These are phyloP conservation scores for Shinisaurus crocodilurus DNA, from an alignment of 2,113 vertebrate species.

Conservation along the genomic window DNA sequence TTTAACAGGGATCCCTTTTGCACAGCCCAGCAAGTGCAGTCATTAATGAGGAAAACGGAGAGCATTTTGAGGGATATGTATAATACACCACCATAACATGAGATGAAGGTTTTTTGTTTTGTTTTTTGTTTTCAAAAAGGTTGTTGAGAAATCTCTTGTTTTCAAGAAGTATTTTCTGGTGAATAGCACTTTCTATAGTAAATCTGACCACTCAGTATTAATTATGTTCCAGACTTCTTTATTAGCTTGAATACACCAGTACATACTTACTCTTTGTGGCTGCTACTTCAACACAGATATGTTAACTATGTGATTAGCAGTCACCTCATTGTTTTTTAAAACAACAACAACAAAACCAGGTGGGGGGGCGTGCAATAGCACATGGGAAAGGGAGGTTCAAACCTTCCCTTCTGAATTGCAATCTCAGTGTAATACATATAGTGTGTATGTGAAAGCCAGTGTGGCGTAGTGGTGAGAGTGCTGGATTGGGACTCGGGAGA, in stretches of 20 bases:
- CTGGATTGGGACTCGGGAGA: too few relatives aligned
- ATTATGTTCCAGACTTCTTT: neutral
- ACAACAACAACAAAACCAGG: too few relatives aligned
- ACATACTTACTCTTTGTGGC: neutral
- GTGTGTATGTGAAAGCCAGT: too few relatives aligned
- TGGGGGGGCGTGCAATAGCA: too few relatives aligned
- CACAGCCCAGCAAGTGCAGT: constrained; percentile 2
- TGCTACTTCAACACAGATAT: neutral
- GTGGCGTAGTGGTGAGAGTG: too few relatives aligned
- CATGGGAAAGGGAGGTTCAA: too few relatives aligned
- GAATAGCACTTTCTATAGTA: neutral
- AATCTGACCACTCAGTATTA: neutral
- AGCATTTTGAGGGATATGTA: neutral
- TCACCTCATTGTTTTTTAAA: too few relatives aligned
- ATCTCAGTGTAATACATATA: too few relatives aligned
- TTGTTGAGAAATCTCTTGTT: neutral
- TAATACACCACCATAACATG: neutral
- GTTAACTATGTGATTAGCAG: too few relatives aligned
- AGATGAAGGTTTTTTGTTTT: neutral
- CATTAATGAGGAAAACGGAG: constrained; percentile 6
- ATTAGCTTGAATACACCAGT: neutral
- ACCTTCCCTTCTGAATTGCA: too few relatives aligned
- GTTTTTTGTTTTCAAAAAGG: too few relatives aligned
- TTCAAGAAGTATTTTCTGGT: neutral
- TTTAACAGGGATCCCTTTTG: constrained; percentile 6